Evolutionary conservation across 1,140 invertebrate species (phyloP).

Genomic region (Bombus difficillimus): DNA sequence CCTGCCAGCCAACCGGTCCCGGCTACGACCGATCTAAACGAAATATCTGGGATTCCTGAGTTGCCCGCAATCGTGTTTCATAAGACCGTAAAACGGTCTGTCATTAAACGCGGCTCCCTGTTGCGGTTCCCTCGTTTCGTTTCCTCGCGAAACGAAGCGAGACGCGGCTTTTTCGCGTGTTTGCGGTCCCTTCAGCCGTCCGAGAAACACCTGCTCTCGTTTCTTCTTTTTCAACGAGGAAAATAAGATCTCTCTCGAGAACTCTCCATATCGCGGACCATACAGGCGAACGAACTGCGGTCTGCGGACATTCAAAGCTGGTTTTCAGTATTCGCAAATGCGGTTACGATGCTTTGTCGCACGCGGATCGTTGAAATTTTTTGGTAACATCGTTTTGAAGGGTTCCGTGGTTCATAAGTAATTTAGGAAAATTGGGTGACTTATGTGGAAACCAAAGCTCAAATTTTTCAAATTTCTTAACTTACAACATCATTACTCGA

Average conservation of each 20-base stretch:
- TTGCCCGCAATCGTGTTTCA: constrained; percentile 70
- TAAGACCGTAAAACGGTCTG: constrained; percentile 72
- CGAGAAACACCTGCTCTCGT: constrained; percentile 10
- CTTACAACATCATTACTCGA: no score
- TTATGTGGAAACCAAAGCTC: no score
- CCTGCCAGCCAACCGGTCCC: background rate
- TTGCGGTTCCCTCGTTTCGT: constrained; percentile 70
- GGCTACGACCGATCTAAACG: background rate
- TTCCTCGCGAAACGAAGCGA: constrained; percentile 41
- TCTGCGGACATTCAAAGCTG: constrained; percentile 22
- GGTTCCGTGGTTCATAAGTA: no score
- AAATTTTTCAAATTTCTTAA: background rate
- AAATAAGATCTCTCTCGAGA: background rate
- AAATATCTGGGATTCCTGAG: constrained; percentile 42
- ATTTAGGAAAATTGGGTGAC: no score
- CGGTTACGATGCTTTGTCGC: background rate
- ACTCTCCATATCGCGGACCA: background rate
- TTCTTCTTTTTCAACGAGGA: background rate
- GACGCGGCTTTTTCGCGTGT: constrained; percentile 46
- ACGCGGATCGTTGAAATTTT: background rate
- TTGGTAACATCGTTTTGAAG: background rate
- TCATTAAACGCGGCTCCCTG: constrained; percentile 72
- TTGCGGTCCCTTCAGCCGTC: constrained; percentile 41
- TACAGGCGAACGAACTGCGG: background rate
- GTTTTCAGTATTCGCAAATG: background rate